A percentile compares a stretch with the other conserved stretches of the same genome.
These are phyloP conservation scores for Eristalinus aeneus DNA, from an alignment of 2,888 invertebrate species.

Conservation along the genomic window DNA sequence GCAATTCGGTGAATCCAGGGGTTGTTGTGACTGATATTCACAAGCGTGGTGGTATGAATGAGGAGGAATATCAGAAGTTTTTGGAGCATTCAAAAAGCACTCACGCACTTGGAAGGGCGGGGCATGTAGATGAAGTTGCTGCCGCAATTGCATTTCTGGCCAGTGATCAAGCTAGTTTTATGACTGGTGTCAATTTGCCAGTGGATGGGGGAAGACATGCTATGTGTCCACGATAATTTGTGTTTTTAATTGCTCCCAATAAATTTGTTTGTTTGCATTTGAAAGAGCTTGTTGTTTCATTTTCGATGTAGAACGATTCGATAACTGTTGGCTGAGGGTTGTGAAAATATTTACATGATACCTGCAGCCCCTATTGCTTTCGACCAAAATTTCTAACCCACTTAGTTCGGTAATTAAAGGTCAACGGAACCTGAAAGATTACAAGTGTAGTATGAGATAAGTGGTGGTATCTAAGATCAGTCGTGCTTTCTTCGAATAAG, in stretches of 20 bases:
- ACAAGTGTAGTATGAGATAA: too few species aligned
- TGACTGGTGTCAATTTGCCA: constrained; percentile 92
- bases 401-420: too few species aligned
- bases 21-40: constrained; percentile 93
- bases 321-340: not conserved
- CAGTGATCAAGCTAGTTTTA: constrained; percentile 91
- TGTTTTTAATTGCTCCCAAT: not conserved
- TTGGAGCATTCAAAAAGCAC: constrained; percentile 91
- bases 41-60: constrained; percentile 89
- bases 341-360: too few species aligned
- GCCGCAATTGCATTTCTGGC: constrained; percentile 94
- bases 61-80: constrained; percentile 90
- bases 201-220: constrained; percentile 97
- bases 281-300: not conserved
- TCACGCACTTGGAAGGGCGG: constrained; percentile 94
- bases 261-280: constrained; percentile 2
- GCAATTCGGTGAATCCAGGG: constrained; percentile 93
- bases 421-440: too few species aligned
- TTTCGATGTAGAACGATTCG: not conserved
- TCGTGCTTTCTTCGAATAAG: too few species aligned
- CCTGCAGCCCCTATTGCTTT: too few species aligned
- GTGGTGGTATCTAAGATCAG: too few species aligned
- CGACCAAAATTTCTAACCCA: too few species aligned
- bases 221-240: constrained; percentile 90
- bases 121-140: constrained; percentile 92